phyloP scores from a whole-genome alignment of 2,797 vertebrate species.

The Myripristis jacobus region DNA sequence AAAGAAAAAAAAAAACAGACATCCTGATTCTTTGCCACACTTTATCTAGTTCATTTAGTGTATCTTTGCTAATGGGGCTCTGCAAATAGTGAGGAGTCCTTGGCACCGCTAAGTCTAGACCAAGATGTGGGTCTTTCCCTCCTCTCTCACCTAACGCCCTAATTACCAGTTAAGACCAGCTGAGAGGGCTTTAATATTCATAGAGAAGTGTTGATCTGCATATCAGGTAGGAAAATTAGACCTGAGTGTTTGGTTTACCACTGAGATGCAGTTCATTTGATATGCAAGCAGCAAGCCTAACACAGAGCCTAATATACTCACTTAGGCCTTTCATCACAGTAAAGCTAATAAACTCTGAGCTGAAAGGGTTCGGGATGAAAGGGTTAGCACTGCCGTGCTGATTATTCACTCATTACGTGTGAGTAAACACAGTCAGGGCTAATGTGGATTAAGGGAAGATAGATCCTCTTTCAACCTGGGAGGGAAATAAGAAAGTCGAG shows the following conservation, averaged over 20 bases:
- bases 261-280: constrained; percentile 76
- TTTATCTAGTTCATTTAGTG: constrained; percentile 67
- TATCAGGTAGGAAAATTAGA: constrained; percentile 70
- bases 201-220: constrained; percentile 70
- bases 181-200: constrained; percentile 78
- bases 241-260: constrained; percentile 77
- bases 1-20: too few species aligned
- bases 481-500: constrained; percentile 36
- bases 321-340: constrained; percentile 74
- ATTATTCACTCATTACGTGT: constrained; percentile 81
- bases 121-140: constrained; percentile 33
- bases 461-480: constrained; percentile 35
- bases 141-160: constrained; percentile 65
- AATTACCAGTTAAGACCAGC: constrained; percentile 66
- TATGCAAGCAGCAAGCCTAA: constrained; percentile 71
- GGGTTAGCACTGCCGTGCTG: constrained; percentile 72
- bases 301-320: constrained; percentile 71
- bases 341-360: constrained; percentile 69
- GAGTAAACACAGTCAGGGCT: constrained; percentile 75
- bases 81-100: constrained; percentile 64
- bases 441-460: constrained; percentile 69
- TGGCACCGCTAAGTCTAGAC: constrained; percentile 84
- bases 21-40: not conserved
- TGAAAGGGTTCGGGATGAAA: constrained; percentile 67
- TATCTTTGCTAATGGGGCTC: constrained; percentile 64